Evolutionary conservation across 2,113 vertebrate genomes (phyloP), one percentile per base, ranked within the genome.

Genomic region (Smithornis capensis): DNA sequence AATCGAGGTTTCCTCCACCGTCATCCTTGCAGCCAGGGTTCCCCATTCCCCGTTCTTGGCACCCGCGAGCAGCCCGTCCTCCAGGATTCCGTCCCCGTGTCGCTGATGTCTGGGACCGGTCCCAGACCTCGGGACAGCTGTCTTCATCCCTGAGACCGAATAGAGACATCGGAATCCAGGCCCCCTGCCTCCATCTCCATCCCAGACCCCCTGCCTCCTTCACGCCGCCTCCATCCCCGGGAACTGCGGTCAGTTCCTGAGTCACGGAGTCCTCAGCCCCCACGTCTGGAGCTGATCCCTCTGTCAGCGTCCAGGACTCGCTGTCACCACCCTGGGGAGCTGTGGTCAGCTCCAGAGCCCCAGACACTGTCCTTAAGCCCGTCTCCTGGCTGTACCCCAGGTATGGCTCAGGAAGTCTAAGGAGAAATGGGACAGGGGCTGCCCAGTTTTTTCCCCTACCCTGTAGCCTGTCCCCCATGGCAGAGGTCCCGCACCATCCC

Each of bases 381-480:
- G 73, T 82, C 25, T 84, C 24, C 62, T 42, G 62, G 15, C 38
- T 55, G 27, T 71, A 27, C 8, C 44, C 14, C 10, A 1, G 10
- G 14, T 10, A 7, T 6, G 21, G 31, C 42, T 77, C 37, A 14
- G n/a, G 55, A 62, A 28, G 55, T 62, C 10, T 22, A 17, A 15
- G 29, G 49, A 25, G 10, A 75, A 63, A 59, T 10, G 53, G 3
- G 37, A 25, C 65, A 21, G 9, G 50, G 35, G 28, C 29, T 49
- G 13, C 55, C 29, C 33, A 5, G 67, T 4, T 31, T 49, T 62
- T 68, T 27, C 68, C 31, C 56, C 7, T 38, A 53, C 11, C 23
- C 9, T 1, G 0, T 7, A 17, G 49, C 55, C 38, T 22, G 19
- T 23, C 29, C 21, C 27, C 56, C 49, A 0, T 2, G 27, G 65